Evolutionary conservation across 2,797 vertebrate genomes (phyloP).

Genomic region (Moxostoma hubbsi): DNA sequence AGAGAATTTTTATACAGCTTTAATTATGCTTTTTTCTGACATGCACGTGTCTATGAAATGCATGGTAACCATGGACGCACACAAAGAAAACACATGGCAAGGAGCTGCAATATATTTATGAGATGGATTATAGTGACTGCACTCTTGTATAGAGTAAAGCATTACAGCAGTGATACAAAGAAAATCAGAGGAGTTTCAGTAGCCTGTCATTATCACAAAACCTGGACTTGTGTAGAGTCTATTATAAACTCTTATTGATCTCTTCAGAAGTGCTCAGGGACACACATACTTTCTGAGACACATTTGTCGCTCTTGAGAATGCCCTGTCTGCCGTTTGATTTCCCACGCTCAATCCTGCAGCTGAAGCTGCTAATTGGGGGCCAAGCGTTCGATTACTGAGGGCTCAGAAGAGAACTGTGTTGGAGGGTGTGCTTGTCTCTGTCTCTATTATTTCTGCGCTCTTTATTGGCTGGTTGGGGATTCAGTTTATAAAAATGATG

Average conservation of each 20-base stretch:
- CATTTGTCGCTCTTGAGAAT: slow-evolving; percentile 3
- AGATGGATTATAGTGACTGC: neutral
- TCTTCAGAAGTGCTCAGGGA: slow-evolving; percentile 7
- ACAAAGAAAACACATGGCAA: neutral
- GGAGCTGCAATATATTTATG: neutral
- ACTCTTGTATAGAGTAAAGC: slow-evolving; percentile 10
- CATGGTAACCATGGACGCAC: neutral
- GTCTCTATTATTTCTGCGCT: slow-evolving; percentile 10
- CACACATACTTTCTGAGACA: neutral
- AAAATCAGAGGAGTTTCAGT: neutral
- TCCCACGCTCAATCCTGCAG: slow-evolving; percentile 26
- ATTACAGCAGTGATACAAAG: neutral
- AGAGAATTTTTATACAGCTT: too few species aligned
- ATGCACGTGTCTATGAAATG: too few species aligned
- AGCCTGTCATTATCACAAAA: slow-evolving; percentile 32
- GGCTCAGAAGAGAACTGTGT: slow-evolving; percentile 10
- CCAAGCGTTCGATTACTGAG: slow-evolving; percentile 7
- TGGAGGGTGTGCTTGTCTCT: neutral
- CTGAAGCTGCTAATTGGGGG: slow-evolving; percentile 31
- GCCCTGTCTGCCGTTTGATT: slow-evolving; percentile 23
- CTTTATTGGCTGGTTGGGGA: neutral
- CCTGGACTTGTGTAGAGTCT: slow-evolving; percentile 12
- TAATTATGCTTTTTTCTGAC: too few species aligned
- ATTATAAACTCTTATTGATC: slow-evolving; percentile 38
- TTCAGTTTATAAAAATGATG: slow-evolving; percentile 12